Conservation (phyloP, 2,797 vertebrate species). For the Decapterus maruadsi region DNA sequence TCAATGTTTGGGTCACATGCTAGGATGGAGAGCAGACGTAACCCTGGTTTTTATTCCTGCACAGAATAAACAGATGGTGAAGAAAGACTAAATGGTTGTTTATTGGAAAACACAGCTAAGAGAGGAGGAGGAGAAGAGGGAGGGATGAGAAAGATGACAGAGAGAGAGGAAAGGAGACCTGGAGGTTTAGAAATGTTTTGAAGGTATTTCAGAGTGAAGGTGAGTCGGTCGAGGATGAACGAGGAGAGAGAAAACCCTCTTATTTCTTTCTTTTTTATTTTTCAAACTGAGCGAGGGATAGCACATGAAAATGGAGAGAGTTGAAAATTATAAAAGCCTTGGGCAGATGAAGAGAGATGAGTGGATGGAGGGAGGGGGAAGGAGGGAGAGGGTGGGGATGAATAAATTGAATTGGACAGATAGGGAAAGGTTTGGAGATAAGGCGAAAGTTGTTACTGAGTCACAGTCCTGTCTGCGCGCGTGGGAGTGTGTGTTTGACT, state of each 20-base stretch:
- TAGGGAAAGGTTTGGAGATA: conserved; percentile 60
- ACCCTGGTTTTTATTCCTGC: neutral
- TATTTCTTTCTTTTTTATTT: conserved; percentile 28
- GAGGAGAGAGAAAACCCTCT: neutral
- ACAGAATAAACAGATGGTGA: neutral
- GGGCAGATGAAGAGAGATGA: conserved; percentile 56
- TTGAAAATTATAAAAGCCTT: conserved; percentile 60
- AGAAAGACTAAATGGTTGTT: neutral
- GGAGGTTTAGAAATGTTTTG: neutral
- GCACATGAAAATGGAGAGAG: conserved; percentile 36
- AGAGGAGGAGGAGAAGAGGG: neutral
- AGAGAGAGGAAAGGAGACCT: neutral
- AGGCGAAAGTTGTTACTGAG: conserved; percentile 58
- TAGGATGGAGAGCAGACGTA: neutral
- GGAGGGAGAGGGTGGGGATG: conserved; percentile 30
- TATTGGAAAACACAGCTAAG: neutral
- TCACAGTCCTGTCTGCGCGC: conserved; percentile 36
- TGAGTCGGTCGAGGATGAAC: conserved; percentile 45
- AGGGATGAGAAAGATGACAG: neutral
- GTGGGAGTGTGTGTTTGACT: conserved; percentile 39
- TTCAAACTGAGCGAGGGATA: conserved; percentile 3
- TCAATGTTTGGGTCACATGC: neutral
- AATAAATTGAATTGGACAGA: conserved; percentile 66
- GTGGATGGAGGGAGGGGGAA: conserved; percentile 27
- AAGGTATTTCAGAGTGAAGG: conserved; percentile 22